phyloP scores from a whole-genome alignment of 1,140 invertebrate genomes.

The Brachionus calyciflorus region DNA sequence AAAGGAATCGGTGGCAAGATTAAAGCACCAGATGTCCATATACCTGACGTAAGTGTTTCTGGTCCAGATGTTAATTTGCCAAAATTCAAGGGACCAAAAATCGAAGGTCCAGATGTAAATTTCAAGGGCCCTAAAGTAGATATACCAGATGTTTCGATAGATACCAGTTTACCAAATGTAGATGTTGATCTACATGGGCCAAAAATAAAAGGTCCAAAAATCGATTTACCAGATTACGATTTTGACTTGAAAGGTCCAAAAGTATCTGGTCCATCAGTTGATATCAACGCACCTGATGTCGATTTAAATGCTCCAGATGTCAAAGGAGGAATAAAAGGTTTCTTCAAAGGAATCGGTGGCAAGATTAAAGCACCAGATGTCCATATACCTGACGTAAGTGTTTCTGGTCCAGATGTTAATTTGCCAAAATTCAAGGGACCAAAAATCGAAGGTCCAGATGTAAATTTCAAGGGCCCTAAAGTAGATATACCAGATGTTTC shows the following conservation, averaged over 20 bases:
- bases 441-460: background rate
- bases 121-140: background rate
- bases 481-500: conserved; percentile 13
- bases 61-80: background rate
- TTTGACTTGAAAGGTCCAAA: background rate
- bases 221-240: background rate
- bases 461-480: background rate
- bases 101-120: background rate
- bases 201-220: background rate
- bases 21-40: background rate
- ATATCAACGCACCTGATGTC: background rate
- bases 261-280: background rate
- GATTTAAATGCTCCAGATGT: too few relatives aligned
- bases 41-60: background rate
- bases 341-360: too few relatives aligned
- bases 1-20: background rate
- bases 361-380: too few relatives aligned
- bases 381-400: too few relatives aligned
- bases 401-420: too few relatives aligned
- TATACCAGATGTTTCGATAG: background rate
- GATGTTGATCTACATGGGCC: background rate
- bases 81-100: background rate
- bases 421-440: conserved; percentile 20
- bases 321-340: too few relatives aligned
- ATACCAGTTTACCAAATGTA: background rate